Base-by-base conservation (phyloP, 2,113 vertebrate genomes). In the Ptyas mucosa region DNA sequence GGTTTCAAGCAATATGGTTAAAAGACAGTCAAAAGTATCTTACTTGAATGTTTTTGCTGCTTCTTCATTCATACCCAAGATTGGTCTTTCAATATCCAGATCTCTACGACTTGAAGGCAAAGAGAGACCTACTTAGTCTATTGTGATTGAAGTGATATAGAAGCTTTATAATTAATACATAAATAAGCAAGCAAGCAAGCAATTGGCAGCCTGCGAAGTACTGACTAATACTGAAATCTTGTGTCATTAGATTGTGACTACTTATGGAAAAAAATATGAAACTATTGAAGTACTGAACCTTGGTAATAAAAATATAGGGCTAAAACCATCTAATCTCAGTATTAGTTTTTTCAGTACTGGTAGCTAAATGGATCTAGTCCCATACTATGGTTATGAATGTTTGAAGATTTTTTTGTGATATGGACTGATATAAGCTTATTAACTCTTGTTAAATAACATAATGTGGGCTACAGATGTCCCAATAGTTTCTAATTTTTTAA, bases 31-130 rank as follows among this genome's bases (percentile, higher is more conserved):
- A 55, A 75, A 1, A 93, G 49, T 49, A 93, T 97, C 99, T 97
- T 97, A 99, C 99, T 96, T 98, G 94, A 99, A 97, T 26, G 99
- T 99, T 98, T 98, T 99, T 95, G 98, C 97, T 26, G 95, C 97
- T 90, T 98, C 97, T 96, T 98, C 98, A 87, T 98, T 98, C 94
- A 98, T 94, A 87, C 99, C 98, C 21, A 98, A 95, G 43, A 98
- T 69, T 52, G 99, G 99, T 97, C 99, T 98, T 97, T 99, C 98
- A 69, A 99, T 99, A 93, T 99, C 98, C 96, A 99, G 97, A 94
- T 99, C 99, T 96, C 97, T 98, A 53, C 99, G 99, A 95, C 99
- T 99, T 95, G 54, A 96, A 96, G 85, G 93, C 94, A 93, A 97
- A 94, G 95, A 61, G 46, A 95, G 94, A 91, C 11, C 18, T 57